phyloP scores from a whole-genome alignment of 2,888 invertebrate genomes.

The Tethea ocularis region DNA sequence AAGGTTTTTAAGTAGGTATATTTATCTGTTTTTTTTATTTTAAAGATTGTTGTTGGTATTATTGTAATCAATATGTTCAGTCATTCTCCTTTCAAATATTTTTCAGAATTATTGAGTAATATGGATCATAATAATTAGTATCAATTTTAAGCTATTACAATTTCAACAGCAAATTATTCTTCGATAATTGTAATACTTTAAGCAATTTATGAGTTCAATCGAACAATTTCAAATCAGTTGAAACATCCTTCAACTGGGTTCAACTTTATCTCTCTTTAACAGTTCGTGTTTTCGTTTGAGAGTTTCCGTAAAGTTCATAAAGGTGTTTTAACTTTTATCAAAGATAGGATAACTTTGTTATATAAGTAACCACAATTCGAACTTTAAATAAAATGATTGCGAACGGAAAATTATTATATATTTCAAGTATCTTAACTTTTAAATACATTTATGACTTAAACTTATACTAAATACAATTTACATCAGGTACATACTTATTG shows the following conservation, averaged over 20 bases:
- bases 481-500: too few species aligned
- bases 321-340: background rate
- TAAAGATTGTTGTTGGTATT: too few species aligned
- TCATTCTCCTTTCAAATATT: too few species aligned
- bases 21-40: background rate
- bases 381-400: background rate
- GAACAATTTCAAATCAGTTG: background rate
- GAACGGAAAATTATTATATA: constrained; percentile 15
- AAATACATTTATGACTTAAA: too few species aligned
- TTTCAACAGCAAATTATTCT: too few species aligned
- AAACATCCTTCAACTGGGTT: background rate
- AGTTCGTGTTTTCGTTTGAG: constrained; percentile 26
- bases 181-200: too few species aligned
- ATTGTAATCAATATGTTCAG: too few species aligned
- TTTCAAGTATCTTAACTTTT: too few species aligned
- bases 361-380: background rate
- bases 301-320: constrained; percentile 15
- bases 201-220: background rate
- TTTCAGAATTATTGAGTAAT: too few species aligned
- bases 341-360: background rate
- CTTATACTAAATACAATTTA: too few species aligned
- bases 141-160: too few species aligned
- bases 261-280: constrained; percentile 14
- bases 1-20: background rate
- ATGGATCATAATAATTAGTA: too few species aligned